A percentile compares a stretch with the other conserved stretches of the same genome.
These are phyloP conservation scores for Myodes glareolus DNA, from an alignment of 2,113 vertebrate species.

Conservation along the genomic window DNA sequence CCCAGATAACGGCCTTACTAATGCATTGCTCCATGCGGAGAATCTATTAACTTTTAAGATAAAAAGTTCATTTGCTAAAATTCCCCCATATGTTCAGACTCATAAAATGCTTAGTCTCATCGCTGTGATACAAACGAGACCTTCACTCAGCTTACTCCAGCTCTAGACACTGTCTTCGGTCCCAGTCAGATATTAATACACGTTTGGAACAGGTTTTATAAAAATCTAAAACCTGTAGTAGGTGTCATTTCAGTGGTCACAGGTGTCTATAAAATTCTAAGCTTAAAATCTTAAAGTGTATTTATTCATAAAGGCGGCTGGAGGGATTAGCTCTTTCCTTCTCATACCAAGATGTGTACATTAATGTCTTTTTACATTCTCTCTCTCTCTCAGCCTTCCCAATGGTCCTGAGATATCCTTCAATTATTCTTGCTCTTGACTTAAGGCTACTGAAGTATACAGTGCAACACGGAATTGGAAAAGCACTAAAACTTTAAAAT, in stretches of 20 bases:
- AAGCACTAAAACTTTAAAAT: background rate
- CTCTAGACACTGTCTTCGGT: constrained; percentile 25
- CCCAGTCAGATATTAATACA: background rate
- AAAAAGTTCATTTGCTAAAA: constrained; percentile 78
- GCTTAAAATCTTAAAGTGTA: background rate
- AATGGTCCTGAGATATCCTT: background rate
- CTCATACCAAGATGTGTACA: background rate
- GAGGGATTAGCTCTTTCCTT: background rate
- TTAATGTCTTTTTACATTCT: background rate
- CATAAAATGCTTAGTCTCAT: constrained; percentile 68
- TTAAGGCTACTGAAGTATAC: background rate
- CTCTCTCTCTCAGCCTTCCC: background rate
- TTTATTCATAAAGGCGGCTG: constrained; percentile 24
- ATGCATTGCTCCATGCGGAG: constrained; percentile 73
- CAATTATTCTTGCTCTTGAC: background rate
- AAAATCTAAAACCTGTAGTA: background rate
- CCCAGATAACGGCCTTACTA: constrained; percentile 71
- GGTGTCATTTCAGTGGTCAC: background rate
- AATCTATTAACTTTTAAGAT: constrained; percentile 81
- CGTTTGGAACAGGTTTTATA: background rate
- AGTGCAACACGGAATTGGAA: background rate
- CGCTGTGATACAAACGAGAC: constrained; percentile 44
- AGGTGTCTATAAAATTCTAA: background rate
- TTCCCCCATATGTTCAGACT: constrained; percentile 77
- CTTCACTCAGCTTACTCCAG: constrained; percentile 15